Base-by-base conservation (phyloP, 2,797 vertebrate genomes). In the Telmatherina bonti region DNA sequence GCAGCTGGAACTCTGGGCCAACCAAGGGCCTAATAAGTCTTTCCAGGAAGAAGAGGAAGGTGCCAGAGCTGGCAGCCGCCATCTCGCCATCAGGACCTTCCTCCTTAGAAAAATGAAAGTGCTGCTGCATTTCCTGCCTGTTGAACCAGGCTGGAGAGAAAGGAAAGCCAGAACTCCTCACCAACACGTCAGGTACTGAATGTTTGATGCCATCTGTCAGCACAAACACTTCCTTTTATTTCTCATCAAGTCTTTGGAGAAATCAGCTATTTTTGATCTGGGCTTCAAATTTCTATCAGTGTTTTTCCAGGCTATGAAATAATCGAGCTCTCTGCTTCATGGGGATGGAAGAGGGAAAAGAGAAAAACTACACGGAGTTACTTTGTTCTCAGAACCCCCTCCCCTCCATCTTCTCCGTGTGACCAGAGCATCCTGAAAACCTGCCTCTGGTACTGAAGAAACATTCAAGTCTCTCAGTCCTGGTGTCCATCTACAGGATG, bases 11-110 rank as follows among this genome's bases (percentile, higher is more conserved):
- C 41, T 22, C 53, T 0, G 59, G 79, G 82, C 82, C 76, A 85
- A 85, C 71, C 78, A 75, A 22, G 57, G 61, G 38, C 67, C 88
- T 85, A 76, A 86, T 60, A 85, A 84, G 85, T 88, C 80, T 24
- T 75, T 88, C 84, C 85, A 86, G 76, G 66, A 8, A 62, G 31
- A 3, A 36, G 51, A 33, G 59, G 62, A 58, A 62, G 73, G 73
- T 81, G 79, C 82, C 76, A 11, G 69, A 61, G 61, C 77, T 79
- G 74, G 79, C 70, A 26, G 62, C 76, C 58, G 18, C 64, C 30
- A 3, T 10, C 33, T 35, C 10, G 7, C 7, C 33, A 38, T 38
- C 70, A 33, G 60, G 57, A 68, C 82, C 78, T 72, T 67, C 68
- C 56, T 47, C 55, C 82, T 2, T 35, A 76, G 81, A 43, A 54